These are phyloP conservation scores for Phytoseiulus persimilis DNA, from an alignment of 2,888 invertebrate genomes.

Conservation along the genomic window DNA sequence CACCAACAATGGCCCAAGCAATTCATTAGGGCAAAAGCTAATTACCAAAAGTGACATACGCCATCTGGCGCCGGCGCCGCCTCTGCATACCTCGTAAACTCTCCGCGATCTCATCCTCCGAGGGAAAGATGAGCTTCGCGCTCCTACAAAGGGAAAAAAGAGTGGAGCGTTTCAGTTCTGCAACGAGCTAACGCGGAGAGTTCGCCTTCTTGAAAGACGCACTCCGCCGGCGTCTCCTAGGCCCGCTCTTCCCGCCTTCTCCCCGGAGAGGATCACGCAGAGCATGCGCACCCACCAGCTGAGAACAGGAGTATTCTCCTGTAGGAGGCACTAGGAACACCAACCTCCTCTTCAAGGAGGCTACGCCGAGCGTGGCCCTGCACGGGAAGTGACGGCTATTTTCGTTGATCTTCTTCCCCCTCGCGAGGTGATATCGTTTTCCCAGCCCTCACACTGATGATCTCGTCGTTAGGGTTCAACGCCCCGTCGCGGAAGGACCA, in stretches of 20 bases:
- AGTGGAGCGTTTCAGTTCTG: not conserved
- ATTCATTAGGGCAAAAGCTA: not conserved
- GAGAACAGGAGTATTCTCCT: too few species aligned
- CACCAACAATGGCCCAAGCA: not conserved
- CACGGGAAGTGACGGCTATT: not conserved
- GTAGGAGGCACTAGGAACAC: too few species aligned
- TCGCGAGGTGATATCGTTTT: not conserved
- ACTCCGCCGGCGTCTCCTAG: too few species aligned
- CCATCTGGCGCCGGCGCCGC: not conserved
- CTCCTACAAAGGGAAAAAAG: not conserved
- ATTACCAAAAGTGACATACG: not conserved
- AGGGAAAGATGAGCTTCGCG: not conserved
- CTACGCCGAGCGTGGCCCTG: too few species aligned
- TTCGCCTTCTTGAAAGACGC: not conserved
- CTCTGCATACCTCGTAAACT: not conserved
- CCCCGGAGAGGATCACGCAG: too few species aligned
- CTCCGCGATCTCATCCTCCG: not conserved
- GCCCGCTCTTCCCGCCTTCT: too few species aligned
- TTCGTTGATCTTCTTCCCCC: not conserved
- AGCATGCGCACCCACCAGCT: too few species aligned
- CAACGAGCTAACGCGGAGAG: not conserved
- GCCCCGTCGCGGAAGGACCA: not conserved
- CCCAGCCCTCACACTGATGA: not conserved
- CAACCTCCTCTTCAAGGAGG: too few species aligned
- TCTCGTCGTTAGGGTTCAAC: slow-evolving; percentile 5